Percentiles rank a stretch among this genome's conserved stretches.
These are phyloP conservation scores for Petrocephalus schoutedeni DNA, from an alignment of 2,797 vertebrate genomes.

Conservation along the genomic window DNA sequence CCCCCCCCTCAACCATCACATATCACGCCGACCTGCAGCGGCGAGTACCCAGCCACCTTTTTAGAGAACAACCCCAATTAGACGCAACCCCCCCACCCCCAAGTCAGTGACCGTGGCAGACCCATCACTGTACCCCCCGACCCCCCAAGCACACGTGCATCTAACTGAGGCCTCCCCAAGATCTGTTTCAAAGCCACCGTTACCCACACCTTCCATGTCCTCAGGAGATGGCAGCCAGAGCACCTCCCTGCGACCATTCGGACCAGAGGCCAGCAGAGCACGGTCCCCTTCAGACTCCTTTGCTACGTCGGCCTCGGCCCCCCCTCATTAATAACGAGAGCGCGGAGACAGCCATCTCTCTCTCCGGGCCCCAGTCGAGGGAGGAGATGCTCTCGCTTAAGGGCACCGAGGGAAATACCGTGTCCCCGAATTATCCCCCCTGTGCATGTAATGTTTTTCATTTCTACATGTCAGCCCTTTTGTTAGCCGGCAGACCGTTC, in stretches of 20 bases:
- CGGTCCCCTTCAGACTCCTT: not conserved
- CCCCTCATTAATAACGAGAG: not conserved
- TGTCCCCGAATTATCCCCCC: conserved; percentile 29
- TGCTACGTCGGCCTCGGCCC: not conserved
- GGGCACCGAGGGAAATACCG: not conserved
- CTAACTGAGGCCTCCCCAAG: conserved; percentile 32
- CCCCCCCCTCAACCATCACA: conserved; percentile 23
- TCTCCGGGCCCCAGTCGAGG: not conserved
- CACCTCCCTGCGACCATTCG: not conserved
- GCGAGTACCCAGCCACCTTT: conserved; percentile 3
- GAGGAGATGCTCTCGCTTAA: not conserved
- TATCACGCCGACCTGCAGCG: conserved; percentile 35
- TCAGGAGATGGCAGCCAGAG: not conserved
- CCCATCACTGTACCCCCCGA: not conserved
- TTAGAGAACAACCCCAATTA: conserved; percentile 12
- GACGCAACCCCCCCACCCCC: not conserved
- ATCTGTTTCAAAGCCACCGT: not conserved
- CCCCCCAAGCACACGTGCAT: conserved; percentile 26
- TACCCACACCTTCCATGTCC: not conserved
- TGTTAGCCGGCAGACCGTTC: conserved; percentile 29
- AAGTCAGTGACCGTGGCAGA: not conserved
- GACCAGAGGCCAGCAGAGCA: not conserved
- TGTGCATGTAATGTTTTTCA: conserved; percentile 25
- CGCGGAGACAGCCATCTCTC: not conserved
- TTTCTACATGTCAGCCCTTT: conserved; percentile 22